Conservation (phyloP, 2,113 vertebrate genomes). For the Acinonyx jubatus region DNA sequence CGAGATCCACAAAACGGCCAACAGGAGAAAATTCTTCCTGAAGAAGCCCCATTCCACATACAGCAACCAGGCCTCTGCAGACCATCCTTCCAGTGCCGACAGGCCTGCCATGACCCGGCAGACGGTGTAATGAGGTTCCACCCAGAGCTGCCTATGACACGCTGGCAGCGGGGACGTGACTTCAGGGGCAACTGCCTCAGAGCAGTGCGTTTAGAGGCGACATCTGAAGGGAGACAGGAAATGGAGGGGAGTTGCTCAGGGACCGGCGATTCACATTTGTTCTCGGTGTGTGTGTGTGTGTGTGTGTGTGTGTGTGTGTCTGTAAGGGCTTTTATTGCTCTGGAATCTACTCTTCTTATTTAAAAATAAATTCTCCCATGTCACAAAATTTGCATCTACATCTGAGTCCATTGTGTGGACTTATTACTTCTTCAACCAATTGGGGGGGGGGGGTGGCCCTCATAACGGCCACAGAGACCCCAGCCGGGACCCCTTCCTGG, state of each 20-base stretch:
- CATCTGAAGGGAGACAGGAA: background rate
- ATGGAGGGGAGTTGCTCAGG: accelerated
- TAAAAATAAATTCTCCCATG: background rate
- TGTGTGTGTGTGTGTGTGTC: accelerated
- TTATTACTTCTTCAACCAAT: background rate
- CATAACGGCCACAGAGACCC: accelerated
- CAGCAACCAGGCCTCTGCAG: accelerated
- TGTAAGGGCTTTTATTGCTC: background rate
- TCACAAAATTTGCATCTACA: no score
- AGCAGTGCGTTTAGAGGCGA: no score
- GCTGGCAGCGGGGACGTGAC: accelerated
- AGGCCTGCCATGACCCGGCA: background rate
- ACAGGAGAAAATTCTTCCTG: background rate
- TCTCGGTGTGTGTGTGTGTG: accelerated
- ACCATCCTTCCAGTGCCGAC: background rate
- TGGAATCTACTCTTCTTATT: background rate
- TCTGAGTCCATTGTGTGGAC: accelerated
- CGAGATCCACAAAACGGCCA: background rate
- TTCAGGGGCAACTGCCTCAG: background rate
- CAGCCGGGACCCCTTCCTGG: background rate
- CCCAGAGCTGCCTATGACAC: background rate
- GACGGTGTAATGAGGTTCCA: background rate
- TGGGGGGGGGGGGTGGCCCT: background rate
- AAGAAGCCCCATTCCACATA: accelerated
- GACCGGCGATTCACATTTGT: background rate